A percentile compares a stretch with the other conserved stretches of the same genome.
These are phyloP conservation scores for Thomomys bottae DNA, from an alignment of 2,113 vertebrate species.

Conservation along the genomic window DNA sequence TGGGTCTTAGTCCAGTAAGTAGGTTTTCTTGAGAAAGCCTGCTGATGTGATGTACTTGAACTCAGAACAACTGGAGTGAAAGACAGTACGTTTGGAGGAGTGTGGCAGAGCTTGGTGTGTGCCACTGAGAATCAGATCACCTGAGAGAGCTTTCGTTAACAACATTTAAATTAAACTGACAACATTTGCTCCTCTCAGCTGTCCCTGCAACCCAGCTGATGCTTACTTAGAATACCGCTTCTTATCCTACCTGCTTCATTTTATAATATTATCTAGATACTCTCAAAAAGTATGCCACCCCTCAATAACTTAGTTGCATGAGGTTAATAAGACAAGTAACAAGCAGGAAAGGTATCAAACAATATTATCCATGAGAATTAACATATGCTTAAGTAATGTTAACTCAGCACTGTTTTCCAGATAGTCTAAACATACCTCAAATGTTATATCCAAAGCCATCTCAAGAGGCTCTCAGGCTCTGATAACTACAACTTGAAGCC, in stretches of 20 bases:
- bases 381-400: neutral
- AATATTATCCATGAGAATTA: neutral
- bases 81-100: neutral
- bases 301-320: neutral
- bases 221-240: slow-evolving; percentile 20
- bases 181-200: neutral
- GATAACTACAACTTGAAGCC: neutral
- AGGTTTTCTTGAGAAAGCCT: slow-evolving; percentile 13
- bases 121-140: too few species aligned
- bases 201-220: neutral
- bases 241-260: neutral
- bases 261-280: slow-evolving; percentile 35
- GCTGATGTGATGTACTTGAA: neutral
- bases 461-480: neutral
- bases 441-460: slow-evolving; percentile 15
- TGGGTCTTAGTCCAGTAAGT: neutral
- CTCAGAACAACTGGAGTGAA: neutral
- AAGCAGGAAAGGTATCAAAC: neutral
- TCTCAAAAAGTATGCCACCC: neutral
- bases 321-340: slow-evolving; percentile 33
- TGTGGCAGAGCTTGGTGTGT: neutral
- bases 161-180: neutral
- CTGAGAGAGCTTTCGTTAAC: neutral
- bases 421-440: neutral
- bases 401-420: neutral